phyloP scores from a whole-genome alignment of 2,797 vertebrate genomes.

The Sparus aurata region DNA sequence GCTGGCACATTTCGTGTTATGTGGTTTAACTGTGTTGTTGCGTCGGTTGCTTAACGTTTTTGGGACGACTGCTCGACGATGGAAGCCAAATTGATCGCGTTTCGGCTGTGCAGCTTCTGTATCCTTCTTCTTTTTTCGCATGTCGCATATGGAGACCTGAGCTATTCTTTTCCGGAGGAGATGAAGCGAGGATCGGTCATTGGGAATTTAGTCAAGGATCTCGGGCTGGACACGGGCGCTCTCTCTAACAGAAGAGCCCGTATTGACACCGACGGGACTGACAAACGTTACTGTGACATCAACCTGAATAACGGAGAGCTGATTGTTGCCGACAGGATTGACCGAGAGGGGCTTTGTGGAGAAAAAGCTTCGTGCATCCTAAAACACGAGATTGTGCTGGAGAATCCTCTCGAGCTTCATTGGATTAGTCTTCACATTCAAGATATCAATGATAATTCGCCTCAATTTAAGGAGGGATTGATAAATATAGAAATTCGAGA shows the following conservation, averaged over 20 bases:
- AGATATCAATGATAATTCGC: conserved; percentile 14
- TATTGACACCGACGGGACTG: conserved; percentile 11
- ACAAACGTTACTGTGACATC: conserved; percentile 66
- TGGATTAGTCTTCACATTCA: conserved; percentile 58
- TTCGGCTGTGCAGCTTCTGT: neutral
- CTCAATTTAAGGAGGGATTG: neutral
- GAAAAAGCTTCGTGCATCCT: conserved; percentile 73
- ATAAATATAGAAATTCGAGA: neutral
- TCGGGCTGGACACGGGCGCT: neutral
- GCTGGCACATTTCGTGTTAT: neutral
- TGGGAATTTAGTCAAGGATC: neutral
- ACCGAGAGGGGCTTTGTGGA: conserved; percentile 76
- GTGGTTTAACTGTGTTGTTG: neutral
- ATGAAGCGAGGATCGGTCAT: conserved; percentile 48
- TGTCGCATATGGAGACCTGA: conserved; percentile 4
- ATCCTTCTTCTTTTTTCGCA: neutral
- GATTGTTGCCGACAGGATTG: conserved; percentile 72
- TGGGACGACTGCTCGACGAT: neutral
- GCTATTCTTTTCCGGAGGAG: conserved; percentile 54
- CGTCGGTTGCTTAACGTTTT: neutral
- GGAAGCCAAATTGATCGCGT: neutral
- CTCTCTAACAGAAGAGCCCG: conserved; percentile 1
- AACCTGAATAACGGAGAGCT: conserved; percentile 67
- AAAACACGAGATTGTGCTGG: conserved; percentile 81
- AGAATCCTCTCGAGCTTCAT: conserved; percentile 80